A percentile compares a stretch with the other conserved stretches of the same genome.
Conservation (phyloP, 2,888 invertebrate species). For the Xiphydria camelus region DNA sequence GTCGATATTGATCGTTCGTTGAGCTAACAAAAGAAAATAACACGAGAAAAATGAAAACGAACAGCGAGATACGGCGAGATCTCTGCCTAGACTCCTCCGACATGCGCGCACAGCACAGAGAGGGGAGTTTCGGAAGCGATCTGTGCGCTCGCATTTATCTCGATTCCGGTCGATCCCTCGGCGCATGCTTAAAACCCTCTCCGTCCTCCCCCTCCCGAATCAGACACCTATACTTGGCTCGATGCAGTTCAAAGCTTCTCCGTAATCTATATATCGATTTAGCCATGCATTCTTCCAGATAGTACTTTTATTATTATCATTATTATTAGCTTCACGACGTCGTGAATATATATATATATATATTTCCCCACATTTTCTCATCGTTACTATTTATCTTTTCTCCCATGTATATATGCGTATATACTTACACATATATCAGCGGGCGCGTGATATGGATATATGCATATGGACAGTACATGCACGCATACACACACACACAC, state of each 20-base stretch:
- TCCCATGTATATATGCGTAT: conserved; percentile 17
- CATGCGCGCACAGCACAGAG: conserved; percentile 25
- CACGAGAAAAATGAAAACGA: too few relatives aligned
- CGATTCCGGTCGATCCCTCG: conserved; percentile 10
- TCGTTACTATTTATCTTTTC: conserved; percentile 26
- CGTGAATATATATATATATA: too few relatives aligned
- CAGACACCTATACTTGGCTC: conserved; percentile 17
- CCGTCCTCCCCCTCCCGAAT: neutral
- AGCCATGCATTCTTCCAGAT: neutral
- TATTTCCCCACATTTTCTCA: too few relatives aligned
- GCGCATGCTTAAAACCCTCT: conserved; percentile 10
- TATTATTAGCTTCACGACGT: conserved; percentile 21
- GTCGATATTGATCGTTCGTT: conserved; percentile 28
- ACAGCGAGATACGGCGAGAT: conserved; percentile 24
- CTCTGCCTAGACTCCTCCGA: conserved; percentile 41
- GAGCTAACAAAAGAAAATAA: too few relatives aligned
- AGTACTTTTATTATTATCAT: conserved; percentile 16
- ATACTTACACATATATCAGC: conserved; percentile 9
- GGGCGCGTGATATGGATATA: conserved; percentile 10
- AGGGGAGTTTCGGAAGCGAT: conserved; percentile 45
- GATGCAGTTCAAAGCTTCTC: conserved; percentile 45
- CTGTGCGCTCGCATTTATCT: neutral
- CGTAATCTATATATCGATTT: conserved; percentile 29
- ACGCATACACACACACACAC: conserved; percentile 6
- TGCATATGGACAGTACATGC: conserved; percentile 12